Base-by-base conservation (phyloP, 2,888 invertebrate species). In the Rotaria sp. region DNA sequence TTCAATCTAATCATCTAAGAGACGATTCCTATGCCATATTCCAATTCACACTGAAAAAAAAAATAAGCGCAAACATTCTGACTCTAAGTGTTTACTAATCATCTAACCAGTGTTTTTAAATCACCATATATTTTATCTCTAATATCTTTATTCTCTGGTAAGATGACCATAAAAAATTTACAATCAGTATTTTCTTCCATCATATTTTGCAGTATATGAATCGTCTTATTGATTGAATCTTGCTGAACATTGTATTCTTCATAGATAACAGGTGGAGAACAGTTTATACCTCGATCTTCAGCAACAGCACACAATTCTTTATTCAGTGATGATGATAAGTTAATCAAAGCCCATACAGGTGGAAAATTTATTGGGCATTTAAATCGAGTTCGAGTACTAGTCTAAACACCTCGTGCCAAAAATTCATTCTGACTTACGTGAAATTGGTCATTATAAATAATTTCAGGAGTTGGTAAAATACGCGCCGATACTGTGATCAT, bases 1-100 rank as follows among this genome's bases (percentile, higher is more conserved):
- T n/a, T 48, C 24, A 52, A 55, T 48, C 80, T 30, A 24, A 85
- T 80, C 52, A 57, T 84, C 57, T 86, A 85, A 24, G 85, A 84
- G 0, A 75, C 26, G 41, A 86, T 75, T 11, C 86, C 86, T 38
- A 30, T 15, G 26, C 41, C 45, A 45, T n/a, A n/a, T 26, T 45
- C 35, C 15, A 80, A 45, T 80, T 80, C 45, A 8, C 80, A 80
- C 45, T 80, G n/a, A 41, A 21, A 30, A 15, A 8, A 55, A 10
- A n/a, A 38, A 67, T 52, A 84, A 35, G 13, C n/a, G n/a, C n/a
- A 50, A 50, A 50, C 50, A 50, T 18, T 50, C 50, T 3, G 4
- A 18, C 15, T 15, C 11, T 18, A 50, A 13, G 10, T 18, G n/a
- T 4, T 59, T 4, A 35, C 2, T 7, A 35, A 1, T 30, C 1